Percentiles rank a stretch among this genome's conserved stretches.
Conservation (phyloP, 2,888 invertebrate species). For the Perizoma flavofasciatum region DNA sequence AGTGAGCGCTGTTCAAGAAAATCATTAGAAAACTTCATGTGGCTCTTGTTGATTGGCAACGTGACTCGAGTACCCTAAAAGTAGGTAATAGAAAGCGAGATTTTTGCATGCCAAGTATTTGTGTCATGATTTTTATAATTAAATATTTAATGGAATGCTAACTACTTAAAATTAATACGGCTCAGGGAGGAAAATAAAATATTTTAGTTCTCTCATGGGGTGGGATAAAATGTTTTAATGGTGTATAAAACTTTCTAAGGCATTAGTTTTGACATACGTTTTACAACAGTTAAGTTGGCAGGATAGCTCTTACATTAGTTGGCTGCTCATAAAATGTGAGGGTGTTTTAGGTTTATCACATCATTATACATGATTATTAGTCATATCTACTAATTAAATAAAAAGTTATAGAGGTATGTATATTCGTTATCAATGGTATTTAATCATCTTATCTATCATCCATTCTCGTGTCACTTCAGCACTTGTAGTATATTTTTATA, state of each 20-base stretch:
- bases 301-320: background rate
- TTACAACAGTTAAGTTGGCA: background rate
- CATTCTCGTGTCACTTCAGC: conserved; percentile 25
- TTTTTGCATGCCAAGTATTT: too few relatives aligned
- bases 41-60: background rate
- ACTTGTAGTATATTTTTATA: too few relatives aligned
- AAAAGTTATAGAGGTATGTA: too few relatives aligned
- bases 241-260: conserved; percentile 10
- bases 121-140: too few relatives aligned
- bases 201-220: conserved; percentile 19
- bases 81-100: too few relatives aligned
- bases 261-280: conserved; percentile 1
- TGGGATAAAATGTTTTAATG: conserved; percentile 11
- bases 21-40: background rate
- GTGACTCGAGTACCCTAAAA: too few relatives aligned
- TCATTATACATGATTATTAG: too few relatives aligned
- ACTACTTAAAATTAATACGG: conserved; percentile 62
- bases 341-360: background rate
- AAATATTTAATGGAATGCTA: too few relatives aligned
- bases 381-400: too few relatives aligned
- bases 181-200: conserved; percentile 47
- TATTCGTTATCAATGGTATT: too few relatives aligned
- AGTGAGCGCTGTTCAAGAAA: background rate
- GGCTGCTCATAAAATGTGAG: background rate
- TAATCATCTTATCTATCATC: background rate